phyloP scores from a whole-genome alignment of 1,140 invertebrate species.

The Drosophila sturtevanti region DNA sequence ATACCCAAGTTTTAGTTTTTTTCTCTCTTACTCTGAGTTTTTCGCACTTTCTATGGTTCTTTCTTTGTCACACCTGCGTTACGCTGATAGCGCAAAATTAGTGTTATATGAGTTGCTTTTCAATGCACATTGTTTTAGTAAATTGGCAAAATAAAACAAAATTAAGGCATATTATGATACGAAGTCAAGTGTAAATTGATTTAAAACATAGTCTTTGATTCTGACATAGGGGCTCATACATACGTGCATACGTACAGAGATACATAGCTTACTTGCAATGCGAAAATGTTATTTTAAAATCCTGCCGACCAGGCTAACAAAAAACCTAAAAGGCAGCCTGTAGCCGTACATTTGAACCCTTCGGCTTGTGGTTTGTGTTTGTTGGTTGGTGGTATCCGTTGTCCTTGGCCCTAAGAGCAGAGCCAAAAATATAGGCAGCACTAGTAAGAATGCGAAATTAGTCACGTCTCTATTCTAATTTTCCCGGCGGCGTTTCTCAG shows the following conservation, averaged over 20 bases:
- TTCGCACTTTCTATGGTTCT: background rate
- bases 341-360: conserved; percentile 68
- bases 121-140: conserved; percentile 56
- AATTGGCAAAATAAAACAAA: conserved; percentile 58
- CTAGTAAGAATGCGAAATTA: conserved; percentile 37
- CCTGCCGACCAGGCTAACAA: conserved; percentile 69
- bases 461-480: conserved; percentile 58
- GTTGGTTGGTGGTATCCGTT: conserved; percentile 72
- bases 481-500: conserved; percentile 68
- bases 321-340: conserved; percentile 53
- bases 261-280: conserved; percentile 53
- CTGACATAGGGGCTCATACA: background rate
- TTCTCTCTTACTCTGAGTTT: background rate
- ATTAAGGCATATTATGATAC: conserved; percentile 19
- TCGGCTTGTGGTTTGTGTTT: no score
- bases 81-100: conserved; percentile 71
- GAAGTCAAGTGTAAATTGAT: background rate
- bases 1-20: background rate
- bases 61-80: background rate
- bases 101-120: conserved; percentile 74
- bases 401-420: conserved; percentile 50
- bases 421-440: background rate
- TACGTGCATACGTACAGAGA: conserved; percentile 13
- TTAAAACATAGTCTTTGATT: background rate
- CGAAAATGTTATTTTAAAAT: conserved; percentile 40